Evolutionary conservation across 1,140 invertebrate species (phyloP).

Genomic region (Nasonia longicornis): DNA sequence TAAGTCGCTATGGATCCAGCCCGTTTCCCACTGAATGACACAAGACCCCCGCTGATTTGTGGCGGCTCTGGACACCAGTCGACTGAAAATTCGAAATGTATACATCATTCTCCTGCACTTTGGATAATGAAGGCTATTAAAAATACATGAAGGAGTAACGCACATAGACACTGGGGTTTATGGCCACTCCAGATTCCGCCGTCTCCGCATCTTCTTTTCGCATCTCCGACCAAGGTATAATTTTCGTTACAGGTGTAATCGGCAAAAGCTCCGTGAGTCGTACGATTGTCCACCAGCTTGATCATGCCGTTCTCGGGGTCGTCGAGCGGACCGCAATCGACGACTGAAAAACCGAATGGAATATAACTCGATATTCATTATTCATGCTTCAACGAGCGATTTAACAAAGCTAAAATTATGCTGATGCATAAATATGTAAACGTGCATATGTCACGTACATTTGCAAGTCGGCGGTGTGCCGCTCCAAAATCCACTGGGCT

Average conservation of each 20-base stretch:
- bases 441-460: slow-evolving; percentile 74
- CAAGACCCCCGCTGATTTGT: slow-evolving; percentile 79
- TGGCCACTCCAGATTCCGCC: slow-evolving; percentile 85
- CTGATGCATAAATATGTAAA: too few species aligned
- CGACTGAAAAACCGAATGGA: slow-evolving; percentile 67
- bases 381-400: background rate
- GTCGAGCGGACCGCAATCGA: slow-evolving; percentile 82
- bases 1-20: slow-evolving; percentile 84
- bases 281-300: slow-evolving; percentile 75
- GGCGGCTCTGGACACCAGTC: slow-evolving; percentile 88
- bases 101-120: background rate
- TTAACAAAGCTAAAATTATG: too few species aligned
- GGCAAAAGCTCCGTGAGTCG: slow-evolving; percentile 83
- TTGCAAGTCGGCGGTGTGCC: slow-evolving; percentile 84
- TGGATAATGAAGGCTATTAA: background rate
- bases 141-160: slow-evolving; percentile 49
- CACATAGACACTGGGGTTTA: slow-evolving; percentile 82
- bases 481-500: slow-evolving; percentile 83
- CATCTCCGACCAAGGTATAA: slow-evolving; percentile 84
- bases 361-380: background rate
- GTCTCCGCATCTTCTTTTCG: slow-evolving; percentile 80
- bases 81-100: slow-evolving; percentile 62
- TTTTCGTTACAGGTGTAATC: slow-evolving; percentile 85
- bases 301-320: slow-evolving; percentile 82
- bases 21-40: slow-evolving; percentile 76